Evolutionary conservation across 2,113 vertebrate genomes (phyloP).

Genomic region (rabbit (Oryctolagus cuniculus)): DNA sequence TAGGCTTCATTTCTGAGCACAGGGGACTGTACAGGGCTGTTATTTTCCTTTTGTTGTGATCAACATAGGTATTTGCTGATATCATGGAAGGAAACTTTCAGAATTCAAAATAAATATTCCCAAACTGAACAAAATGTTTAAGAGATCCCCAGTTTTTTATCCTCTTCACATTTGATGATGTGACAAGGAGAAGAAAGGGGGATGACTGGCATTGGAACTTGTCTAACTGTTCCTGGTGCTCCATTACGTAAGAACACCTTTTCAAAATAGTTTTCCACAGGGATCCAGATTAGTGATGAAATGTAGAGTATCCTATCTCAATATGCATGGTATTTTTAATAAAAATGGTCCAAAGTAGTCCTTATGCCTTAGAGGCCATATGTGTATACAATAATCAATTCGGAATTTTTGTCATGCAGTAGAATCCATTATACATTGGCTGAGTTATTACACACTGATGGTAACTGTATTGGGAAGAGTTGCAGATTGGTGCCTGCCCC

Average conservation of each 20-base stretch:
- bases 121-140: slow-evolving; percentile 31
- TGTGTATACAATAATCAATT: not conserved
- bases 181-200: not conserved
- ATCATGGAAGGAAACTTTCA: slow-evolving; percentile 23
- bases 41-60: slow-evolving; percentile 32
- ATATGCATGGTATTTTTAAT: slow-evolving; percentile 12
- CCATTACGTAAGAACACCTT: not conserved
- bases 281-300: not conserved
- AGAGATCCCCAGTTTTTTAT: not conserved
- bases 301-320: not conserved
- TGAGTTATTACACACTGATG: not conserved
- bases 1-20: no score
- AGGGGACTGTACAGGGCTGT: not conserved
- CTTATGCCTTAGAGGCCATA: not conserved
- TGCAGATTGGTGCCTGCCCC: no score
- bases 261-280: not conserved
- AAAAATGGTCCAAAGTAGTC: not conserved
- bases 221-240: not conserved
- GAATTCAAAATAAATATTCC: slow-evolving; percentile 25
- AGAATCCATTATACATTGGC: not conserved
- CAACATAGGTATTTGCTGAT: slow-evolving; percentile 8
- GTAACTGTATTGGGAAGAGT: no score
- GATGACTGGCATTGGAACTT: not conserved
- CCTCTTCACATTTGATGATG: not conserved
- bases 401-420: not conserved